Evolutionary conservation across 2,888 invertebrate genomes (phyloP).

Genomic region (Macaria liturata): DNA sequence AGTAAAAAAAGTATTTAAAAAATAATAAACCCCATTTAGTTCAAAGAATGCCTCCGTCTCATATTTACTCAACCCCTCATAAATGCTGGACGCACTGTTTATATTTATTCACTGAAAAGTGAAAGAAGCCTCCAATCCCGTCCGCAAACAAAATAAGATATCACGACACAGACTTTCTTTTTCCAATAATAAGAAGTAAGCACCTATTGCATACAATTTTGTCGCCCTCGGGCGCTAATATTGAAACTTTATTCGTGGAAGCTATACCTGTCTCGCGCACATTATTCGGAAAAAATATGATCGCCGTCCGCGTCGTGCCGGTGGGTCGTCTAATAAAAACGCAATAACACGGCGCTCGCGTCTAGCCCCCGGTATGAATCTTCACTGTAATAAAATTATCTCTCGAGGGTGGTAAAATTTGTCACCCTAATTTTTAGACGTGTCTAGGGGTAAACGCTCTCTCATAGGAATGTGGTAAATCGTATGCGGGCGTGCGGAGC

Average conservation of each 20-base stretch:
- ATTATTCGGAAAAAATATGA: constrained; percentile 69
- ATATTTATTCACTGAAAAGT: no score
- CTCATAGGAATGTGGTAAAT: constrained; percentile 15
- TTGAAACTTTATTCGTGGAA: constrained; percentile 54
- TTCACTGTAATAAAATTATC: constrained; percentile 74
- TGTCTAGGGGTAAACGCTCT: constrained; percentile 35
- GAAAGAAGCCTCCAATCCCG: no score
- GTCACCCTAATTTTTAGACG: constrained; percentile 61
- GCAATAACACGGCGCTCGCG: constrained; percentile 66
- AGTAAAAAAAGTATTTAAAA: no score
- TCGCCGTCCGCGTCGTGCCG: constrained; percentile 54
- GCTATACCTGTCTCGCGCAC: constrained; percentile 52
- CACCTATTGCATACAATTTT: constrained; percentile 25
- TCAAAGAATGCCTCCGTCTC: no score
- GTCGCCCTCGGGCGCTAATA: constrained; percentile 39
- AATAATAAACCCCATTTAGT: no score
- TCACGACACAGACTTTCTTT: constrained; percentile 7
- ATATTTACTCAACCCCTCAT: no score
- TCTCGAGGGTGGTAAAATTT: constrained; percentile 67
- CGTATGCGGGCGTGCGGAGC: constrained; percentile 10
- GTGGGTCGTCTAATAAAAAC: constrained; percentile 68
- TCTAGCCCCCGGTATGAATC: constrained; percentile 63
- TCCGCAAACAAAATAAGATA: neutral
- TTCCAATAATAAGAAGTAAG: constrained; percentile 19
- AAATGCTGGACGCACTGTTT: no score